Percentiles rank a stretch among this genome's conserved stretches.
Conservation (phyloP, 1,140 invertebrate genomes). For the Cotesia typhae region DNA sequence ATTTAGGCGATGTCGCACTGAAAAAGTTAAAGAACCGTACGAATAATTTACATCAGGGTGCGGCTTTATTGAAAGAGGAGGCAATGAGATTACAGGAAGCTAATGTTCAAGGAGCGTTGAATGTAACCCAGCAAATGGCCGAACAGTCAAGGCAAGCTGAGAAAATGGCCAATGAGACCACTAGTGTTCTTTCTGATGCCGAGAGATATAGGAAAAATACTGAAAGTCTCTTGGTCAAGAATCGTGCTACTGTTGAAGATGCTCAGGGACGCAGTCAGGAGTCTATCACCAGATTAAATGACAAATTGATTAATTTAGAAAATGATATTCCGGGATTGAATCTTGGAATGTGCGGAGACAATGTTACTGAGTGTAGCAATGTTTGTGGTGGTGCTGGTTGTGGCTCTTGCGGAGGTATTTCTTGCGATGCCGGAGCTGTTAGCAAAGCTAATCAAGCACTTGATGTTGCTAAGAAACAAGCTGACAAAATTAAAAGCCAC, state of each 20-base stretch:
- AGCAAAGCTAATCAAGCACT: constrained; percentile 87
- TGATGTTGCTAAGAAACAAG: constrained; percentile 84
- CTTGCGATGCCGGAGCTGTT: constrained; percentile 88
- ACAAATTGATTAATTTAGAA: constrained; percentile 74
- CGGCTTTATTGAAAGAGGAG: constrained; percentile 80
- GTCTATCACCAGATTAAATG: constrained; percentile 72
- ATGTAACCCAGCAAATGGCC: constrained; percentile 85
- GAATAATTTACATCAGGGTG: constrained; percentile 76
- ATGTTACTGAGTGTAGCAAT: constrained; percentile 85
- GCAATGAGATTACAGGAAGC: constrained; percentile 92
- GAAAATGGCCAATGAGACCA: constrained; percentile 69
- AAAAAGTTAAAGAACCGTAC: constrained; percentile 78
- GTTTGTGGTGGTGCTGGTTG: constrained; percentile 96
- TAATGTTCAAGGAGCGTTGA: constrained; percentile 93
- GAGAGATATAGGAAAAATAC: constrained; percentile 84
- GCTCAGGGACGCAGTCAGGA: constrained; percentile 76
- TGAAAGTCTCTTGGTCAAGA: constrained; percentile 79
- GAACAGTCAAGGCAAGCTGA: constrained; percentile 75
- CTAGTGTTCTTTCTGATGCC: constrained; percentile 74
- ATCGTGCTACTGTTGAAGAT: constrained; percentile 74
- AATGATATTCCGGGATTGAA: constrained; percentile 85
- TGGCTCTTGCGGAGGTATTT: constrained; percentile 86
- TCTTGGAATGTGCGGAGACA: constrained; percentile 87
- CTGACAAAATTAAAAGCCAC: constrained; percentile 80
- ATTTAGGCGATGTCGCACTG: constrained; percentile 79